Base-by-base conservation (phyloP, 2,888 invertebrate species). In the Anoplius nigerrimus region DNA sequence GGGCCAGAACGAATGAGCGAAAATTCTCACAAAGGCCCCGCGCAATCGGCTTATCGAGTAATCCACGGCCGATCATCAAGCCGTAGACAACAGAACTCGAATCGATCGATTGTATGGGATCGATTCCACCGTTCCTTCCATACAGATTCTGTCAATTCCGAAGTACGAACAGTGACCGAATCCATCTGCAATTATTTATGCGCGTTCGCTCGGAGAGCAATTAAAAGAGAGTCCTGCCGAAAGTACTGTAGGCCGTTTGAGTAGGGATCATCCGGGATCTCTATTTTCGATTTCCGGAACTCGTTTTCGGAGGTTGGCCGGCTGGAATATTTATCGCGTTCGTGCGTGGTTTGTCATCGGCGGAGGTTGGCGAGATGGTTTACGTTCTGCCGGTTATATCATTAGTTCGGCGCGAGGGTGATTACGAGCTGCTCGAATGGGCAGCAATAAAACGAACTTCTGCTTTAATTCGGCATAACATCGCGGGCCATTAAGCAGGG, bases 391-490 rank as follows among this genome's bases (percentile, higher is more conserved):
- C 62, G 42, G 66, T 69, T 71, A 70, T 67, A 64, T 72, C 68
- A 74, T 77, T 74, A 66, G 59, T 56, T 56, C 54, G 51, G 63
- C 43, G 53, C 18, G 51, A 62, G 34, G 51, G 46, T 69, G 72
- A 76, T 67, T 72, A 77, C 72, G 66, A 27, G 56, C 59, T 67
- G 24, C 24, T 68, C 66, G 68, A 74, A 78, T 76, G 68, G 74
- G 67, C 61, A 55, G 63, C 68, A 73, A 74, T 82, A 80, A 81
- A 82, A 74, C 71, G 66, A 82, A 78, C 75, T 79, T 82, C 77
- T 74, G 74, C 77, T 78, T 81, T 83, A 82, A 83, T 82, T 76
- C 71, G 77, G 73, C 78, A 74, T 79, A 74, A 78, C 72, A 62
- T 78, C 74, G 56, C 74, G 60, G 62, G 18, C 65, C 71, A 67